Conservation (phyloP, 2,888 invertebrate genomes). For the Gastrophysa polygoni region DNA sequence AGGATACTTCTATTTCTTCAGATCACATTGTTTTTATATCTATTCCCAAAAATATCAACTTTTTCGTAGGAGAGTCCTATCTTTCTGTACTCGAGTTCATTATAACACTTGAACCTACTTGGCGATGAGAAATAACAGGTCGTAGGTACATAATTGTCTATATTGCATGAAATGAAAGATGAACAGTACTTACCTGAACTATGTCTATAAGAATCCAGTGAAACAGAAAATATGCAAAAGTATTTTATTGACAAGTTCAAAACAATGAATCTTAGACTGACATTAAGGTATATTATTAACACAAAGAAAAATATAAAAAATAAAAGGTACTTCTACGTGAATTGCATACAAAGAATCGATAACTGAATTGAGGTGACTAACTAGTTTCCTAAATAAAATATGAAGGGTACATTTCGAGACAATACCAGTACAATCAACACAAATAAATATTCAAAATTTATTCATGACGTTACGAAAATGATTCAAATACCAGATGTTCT, state of each 20-base stretch:
- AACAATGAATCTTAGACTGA: constrained; percentile 30
- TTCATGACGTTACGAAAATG: neutral
- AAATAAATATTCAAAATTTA: neutral
- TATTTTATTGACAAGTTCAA: constrained; percentile 34
- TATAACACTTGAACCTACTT: too few relatives aligned
- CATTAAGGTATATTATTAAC: constrained; percentile 30
- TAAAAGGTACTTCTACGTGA: constrained; percentile 8
- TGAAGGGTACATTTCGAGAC: constrained; percentile 15
- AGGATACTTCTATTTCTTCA: too few relatives aligned
- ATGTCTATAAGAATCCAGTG: neutral
- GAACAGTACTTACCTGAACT: neutral
- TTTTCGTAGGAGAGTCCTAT: too few relatives aligned
- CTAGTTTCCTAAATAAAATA: constrained; percentile 17
- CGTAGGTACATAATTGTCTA: too few relatives aligned
- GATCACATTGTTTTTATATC: too few relatives aligned
- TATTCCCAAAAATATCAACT: too few relatives aligned
- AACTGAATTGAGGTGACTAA: constrained; percentile 2
- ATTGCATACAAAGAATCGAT: neutral
- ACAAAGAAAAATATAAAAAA: constrained; percentile 15
- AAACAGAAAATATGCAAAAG: constrained; percentile 26
- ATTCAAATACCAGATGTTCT: neutral
- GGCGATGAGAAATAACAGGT: too few relatives aligned
- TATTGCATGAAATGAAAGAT: too few relatives aligned
- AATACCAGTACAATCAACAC: neutral
- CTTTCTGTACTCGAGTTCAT: too few relatives aligned